Conservation (phyloP, 2,797 vertebrate species). For the Anguilla megastoma region DNA sequence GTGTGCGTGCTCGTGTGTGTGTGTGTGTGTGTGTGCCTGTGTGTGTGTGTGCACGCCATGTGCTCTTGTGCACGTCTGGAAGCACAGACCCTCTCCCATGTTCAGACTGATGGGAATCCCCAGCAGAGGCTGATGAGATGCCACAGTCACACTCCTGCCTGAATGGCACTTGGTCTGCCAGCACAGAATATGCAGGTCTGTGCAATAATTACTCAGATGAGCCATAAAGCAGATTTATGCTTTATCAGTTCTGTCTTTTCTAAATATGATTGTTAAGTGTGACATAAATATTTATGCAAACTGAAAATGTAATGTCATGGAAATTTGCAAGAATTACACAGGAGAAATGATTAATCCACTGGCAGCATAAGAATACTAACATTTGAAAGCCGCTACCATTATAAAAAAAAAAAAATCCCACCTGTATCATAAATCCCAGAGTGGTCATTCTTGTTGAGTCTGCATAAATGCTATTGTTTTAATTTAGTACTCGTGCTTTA, state of each 20-base stretch:
- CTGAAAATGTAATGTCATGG: not conserved
- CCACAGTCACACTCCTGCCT: conserved; percentile 18
- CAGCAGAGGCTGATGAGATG: not conserved
- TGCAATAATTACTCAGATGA: conserved; percentile 30
- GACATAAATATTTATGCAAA: conserved; percentile 27
- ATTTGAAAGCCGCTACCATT: not conserved
- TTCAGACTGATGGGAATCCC: conserved; percentile 19
- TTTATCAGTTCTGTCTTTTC: conserved; percentile 17
- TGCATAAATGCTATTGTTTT: conserved; percentile 3
- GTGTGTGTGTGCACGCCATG: not conserved
- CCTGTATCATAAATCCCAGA: not conserved
- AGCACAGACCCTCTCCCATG: not conserved
- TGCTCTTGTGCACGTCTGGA: not conserved
- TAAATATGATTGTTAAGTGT: conserved; percentile 20
- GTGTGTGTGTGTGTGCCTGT: not conserved
- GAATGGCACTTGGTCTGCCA: conserved; percentile 3
- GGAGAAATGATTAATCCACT: not conserved
- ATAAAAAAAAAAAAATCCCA: not conserved
- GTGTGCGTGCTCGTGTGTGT: not conserved
- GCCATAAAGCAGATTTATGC: conserved; percentile 27
- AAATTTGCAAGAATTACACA: conserved; percentile 24
- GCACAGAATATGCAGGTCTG: conserved; percentile 15
- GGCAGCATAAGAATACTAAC: not conserved
- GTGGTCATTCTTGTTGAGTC: not conserved
- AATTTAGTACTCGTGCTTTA: not conserved